phyloP scores from a whole-genome alignment of 2,113 vertebrate species.

The Dunckerocampus dactyliophorus region DNA sequence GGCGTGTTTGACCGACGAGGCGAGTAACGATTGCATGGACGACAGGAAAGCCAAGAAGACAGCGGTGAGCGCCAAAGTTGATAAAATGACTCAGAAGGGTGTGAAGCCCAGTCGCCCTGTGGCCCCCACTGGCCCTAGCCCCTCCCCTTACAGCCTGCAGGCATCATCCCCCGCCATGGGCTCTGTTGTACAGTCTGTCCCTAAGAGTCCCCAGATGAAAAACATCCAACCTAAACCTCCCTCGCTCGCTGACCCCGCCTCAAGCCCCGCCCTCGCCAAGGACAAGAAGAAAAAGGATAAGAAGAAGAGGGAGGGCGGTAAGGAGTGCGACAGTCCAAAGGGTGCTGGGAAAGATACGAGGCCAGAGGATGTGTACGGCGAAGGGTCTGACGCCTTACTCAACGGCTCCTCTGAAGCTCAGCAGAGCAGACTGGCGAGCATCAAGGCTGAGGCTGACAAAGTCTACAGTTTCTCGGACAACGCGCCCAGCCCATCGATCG shows the following conservation, averaged over 20 bases:
- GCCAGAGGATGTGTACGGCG: conserved; percentile 84
- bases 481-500: conserved; percentile 89
- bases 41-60: conserved; percentile 83
- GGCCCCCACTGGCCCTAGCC: conserved; percentile 72
- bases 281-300: conserved; percentile 98
- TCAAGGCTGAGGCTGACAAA: conserved; percentile 94
- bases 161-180: conserved; percentile 75
- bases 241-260: conserved; percentile 81
- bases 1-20: conserved; percentile 81
- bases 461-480: conserved; percentile 97
- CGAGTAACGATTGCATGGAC: conserved; percentile 87
- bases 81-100: conserved; percentile 84
- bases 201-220: conserved; percentile 91
- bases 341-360: conserved; percentile 76
- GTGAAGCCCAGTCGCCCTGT: conserved; percentile 81
- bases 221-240: conserved; percentile 86
- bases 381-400: conserved; percentile 79
- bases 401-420: conserved; percentile 87
- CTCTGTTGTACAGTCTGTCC: conserved; percentile 85
- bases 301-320: conserved; percentile 84
- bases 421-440: conserved; percentile 91
- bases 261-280: conserved; percentile 83
- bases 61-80: conserved; percentile 74
- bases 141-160: conserved; percentile 72
- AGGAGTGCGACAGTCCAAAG: conserved; percentile 87